Evolutionary conservation across 1,140 invertebrate species (phyloP).

Genomic region (Dreissena rostriformis): DNA sequence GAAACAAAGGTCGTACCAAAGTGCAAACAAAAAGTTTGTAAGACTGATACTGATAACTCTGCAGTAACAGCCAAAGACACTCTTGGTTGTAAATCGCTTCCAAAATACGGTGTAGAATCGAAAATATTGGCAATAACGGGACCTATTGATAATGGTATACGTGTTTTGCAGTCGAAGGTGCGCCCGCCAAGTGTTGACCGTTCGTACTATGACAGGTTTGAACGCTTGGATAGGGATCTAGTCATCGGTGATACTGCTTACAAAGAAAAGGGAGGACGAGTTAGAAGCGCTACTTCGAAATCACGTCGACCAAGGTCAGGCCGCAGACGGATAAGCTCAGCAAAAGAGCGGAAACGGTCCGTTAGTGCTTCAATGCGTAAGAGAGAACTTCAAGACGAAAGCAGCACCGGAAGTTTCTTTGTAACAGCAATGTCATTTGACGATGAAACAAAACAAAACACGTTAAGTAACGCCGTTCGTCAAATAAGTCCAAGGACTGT

Average conservation of each 20-base stretch:
- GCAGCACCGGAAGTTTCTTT: constrained; percentile 35
- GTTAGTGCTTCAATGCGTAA: constrained; percentile 6
- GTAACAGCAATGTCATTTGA: constrained; percentile 45
- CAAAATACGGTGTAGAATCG: neutral
- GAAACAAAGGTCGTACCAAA: neutral
- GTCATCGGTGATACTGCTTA: constrained; percentile 39
- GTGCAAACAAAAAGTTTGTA: neutral
- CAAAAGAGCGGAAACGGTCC: constrained; percentile 25
- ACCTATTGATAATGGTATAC: constrained; percentile 32
- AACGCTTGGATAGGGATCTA: constrained; percentile 37
- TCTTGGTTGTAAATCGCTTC: neutral
- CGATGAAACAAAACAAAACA: constrained; percentile 49
- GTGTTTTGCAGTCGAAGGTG: constrained; percentile 27
- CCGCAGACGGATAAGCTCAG: neutral
- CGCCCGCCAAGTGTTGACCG: constrained; percentile 30
- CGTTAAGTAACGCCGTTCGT: constrained; percentile 38
- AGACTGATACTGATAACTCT: neutral
- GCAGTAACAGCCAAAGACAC: neutral
- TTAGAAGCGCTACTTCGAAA: neutral
- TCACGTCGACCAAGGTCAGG: neutral
- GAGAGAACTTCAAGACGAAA: neutral
- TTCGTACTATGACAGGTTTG: constrained; percentile 51
- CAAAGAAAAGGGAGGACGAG: constrained; percentile 27
- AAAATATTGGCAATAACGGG: too few relatives aligned
- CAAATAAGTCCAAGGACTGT: constrained; percentile 15